phyloP scores from a whole-genome alignment of 2,888 invertebrate species.

The Orgyia antiqua region DNA sequence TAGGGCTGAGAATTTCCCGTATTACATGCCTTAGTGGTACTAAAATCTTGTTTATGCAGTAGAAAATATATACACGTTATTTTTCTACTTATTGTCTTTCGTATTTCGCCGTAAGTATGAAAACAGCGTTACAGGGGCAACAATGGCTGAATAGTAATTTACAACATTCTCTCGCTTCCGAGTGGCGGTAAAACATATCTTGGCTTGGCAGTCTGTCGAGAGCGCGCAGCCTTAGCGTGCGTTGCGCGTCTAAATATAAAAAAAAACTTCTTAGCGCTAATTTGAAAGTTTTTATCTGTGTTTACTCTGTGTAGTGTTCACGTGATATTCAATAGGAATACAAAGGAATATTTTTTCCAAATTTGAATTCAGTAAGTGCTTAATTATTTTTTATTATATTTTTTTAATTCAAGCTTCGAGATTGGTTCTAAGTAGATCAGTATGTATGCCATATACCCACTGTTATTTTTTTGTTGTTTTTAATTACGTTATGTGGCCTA shows the following conservation, averaged over 20 bases:
- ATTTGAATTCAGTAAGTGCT: constrained; percentile 21
- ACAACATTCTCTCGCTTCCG: constrained; percentile 28
- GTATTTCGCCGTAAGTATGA: constrained; percentile 6
- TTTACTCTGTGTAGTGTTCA: constrained; percentile 26
- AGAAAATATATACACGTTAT: too few species aligned
- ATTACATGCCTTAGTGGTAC: too few species aligned
- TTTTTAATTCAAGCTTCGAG: too few species aligned
- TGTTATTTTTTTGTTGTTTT: too few species aligned
- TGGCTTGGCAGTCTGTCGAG: constrained; percentile 27
- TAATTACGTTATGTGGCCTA: too few species aligned
- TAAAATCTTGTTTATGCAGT: too few species aligned
- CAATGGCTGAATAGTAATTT: constrained; percentile 22
- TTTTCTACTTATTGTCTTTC: too few species aligned
- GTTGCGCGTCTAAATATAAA: constrained; percentile 27
- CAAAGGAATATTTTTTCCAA: constrained; percentile 12
- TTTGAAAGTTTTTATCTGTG: constrained; percentile 30
- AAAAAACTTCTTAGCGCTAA: constrained; percentile 13
- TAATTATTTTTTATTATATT: constrained; percentile 3
- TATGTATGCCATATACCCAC: too few species aligned
- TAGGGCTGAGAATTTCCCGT: too few species aligned
- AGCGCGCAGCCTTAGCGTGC: constrained; percentile 31
- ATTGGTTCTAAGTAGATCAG: too few species aligned
- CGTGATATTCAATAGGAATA: constrained; percentile 19
- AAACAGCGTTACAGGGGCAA: constrained; percentile 20
- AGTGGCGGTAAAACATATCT: constrained; percentile 6